Base-by-base conservation (phyloP, 1,140 invertebrate genomes). In the Phymastichus coffea region DNA sequence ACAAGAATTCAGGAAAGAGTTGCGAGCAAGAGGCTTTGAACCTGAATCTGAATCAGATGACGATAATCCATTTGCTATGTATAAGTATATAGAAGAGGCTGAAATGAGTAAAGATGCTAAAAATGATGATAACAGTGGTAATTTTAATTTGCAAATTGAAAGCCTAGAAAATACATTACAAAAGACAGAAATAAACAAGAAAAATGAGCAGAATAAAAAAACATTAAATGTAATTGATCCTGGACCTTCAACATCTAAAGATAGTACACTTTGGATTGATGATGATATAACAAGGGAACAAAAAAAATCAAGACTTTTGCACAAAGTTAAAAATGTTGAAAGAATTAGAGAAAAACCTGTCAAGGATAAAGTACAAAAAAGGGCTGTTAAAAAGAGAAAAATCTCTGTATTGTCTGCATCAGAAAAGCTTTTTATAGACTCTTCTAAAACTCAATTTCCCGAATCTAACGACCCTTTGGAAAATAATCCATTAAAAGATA, bases 31-130 rank as follows among this genome's bases (percentile, higher is more conserved):
- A 51, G 74, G 72, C n/a, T 74, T 74, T 57, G 60, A 56, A 17
- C 57, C 61, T 14, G 64, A 72, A 44, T 77, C 72, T 0, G 72
- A 75, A 12, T 72, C 70, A 15, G 72, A 74, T 46, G 72, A 76
- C 35, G 71, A 77, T 23, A 70, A 66, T 61, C 70, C 66, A 0
- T 70, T 71, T 58, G 66, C 65, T 6, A 60, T 68, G 8, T 69
- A 73, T 23, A 68, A 70, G 52, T 57, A 61, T 46, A 7, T 17
- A 12, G 33, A 40, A 9, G 65, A 64, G 33, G 30, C 66, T 28
- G 52, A 66, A 14, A 3, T 7, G 9, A 44, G 15, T 2, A 44
- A 65, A 10, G 15, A 17, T 14, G 20, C 6, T 7, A 26, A 23
- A 46, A 58, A 52, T n/a, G 20, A 37, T 17, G 26, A 57, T 4